A percentile compares a stretch with the other conserved stretches of the same genome.
Conservation (phyloP, 2,888 invertebrate species). For the Aphrophora alni region DNA sequence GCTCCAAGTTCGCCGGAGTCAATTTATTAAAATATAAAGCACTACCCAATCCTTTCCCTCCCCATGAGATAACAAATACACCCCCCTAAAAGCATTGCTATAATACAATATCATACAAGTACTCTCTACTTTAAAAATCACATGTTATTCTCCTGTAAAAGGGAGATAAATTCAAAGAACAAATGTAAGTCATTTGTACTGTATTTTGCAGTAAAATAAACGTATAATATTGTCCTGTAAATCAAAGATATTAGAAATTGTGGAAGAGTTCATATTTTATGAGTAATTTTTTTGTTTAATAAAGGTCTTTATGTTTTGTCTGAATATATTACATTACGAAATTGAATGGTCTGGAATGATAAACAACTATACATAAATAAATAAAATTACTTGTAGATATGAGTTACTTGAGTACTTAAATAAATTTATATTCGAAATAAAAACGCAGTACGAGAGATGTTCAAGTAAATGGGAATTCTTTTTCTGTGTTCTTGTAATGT, state of each 20-base stretch:
- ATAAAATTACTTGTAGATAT: not conserved
- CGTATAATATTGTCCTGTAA: not conserved
- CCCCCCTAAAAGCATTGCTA: conserved; percentile 7
- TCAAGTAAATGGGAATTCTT: no score
- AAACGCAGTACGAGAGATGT: no score
- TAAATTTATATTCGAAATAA: not conserved
- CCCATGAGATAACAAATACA: not conserved
- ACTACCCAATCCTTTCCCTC: not conserved
- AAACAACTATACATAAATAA: not conserved
- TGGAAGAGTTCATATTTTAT: not conserved
- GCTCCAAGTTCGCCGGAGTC: conserved; percentile 17
- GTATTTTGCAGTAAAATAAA: not conserved
- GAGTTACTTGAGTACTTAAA: not conserved
- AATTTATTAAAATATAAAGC: conserved; percentile 38
- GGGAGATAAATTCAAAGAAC: not conserved
- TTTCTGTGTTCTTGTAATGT: no score
- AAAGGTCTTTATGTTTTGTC: not conserved
- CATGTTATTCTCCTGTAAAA: not conserved
- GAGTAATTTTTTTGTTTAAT: not conserved
- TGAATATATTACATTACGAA: not conserved
- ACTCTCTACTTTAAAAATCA: not conserved
- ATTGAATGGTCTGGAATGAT: not conserved
- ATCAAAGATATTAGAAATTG: not conserved
- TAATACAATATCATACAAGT: not conserved
- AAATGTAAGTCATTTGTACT: not conserved